A percentile compares a stretch with the other conserved stretches of the same genome.
phyloP scores from a whole-genome alignment of 2,797 vertebrate species.

The Gymnocypris eckloni region DNA sequence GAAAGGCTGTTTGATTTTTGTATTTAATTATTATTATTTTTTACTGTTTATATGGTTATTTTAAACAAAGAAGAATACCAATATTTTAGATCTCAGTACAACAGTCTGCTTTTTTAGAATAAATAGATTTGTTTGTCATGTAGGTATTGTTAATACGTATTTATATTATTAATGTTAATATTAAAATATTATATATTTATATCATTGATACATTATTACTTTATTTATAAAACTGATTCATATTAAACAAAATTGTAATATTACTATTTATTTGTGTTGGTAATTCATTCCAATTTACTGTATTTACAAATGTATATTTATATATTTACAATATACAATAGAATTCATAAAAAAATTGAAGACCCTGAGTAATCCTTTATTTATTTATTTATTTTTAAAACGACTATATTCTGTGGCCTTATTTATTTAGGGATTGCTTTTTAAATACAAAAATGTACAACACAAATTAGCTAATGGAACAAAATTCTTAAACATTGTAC shows the following conservation, averaged over 20 bases:
- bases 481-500: slow-evolving; percentile 2
- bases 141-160: neutral
- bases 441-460: neutral
- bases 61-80: neutral
- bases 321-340: neutral
- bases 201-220: neutral
- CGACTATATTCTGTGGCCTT: neutral
- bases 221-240: neutral
- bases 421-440: neutral
- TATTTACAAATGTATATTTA: neutral
- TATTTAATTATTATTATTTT: neutral
- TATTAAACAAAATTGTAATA: neutral
- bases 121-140: neutral
- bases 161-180: neutral
- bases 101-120: neutral
- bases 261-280: neutral
- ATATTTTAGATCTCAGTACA: neutral
- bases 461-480: neutral
- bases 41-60: neutral
- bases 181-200: neutral
- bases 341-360: neutral
- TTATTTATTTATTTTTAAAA: neutral
- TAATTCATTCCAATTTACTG: neutral
- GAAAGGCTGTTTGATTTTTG: neutral
- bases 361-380: neutral